Percentiles rank a stretch among this genome's conserved stretches.
Conservation (phyloP, 2,888 invertebrate genomes). For the Melieria picta region DNA sequence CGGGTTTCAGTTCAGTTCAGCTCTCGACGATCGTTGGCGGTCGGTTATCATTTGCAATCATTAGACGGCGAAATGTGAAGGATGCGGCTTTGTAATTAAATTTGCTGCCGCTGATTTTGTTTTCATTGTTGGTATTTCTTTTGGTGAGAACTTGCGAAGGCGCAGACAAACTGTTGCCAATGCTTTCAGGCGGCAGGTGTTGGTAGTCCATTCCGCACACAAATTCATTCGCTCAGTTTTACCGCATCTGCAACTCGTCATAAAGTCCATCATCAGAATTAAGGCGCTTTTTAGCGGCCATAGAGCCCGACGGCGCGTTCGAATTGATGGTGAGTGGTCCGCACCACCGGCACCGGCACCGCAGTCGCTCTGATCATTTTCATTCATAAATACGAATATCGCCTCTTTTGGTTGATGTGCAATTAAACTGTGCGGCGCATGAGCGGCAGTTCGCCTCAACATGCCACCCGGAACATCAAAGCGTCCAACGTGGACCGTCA, state of each 20-base stretch:
- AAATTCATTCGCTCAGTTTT: constrained; percentile 5
- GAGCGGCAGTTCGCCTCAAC: too few species aligned
- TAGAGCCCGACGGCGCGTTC: not conserved
- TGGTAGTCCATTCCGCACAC: not conserved
- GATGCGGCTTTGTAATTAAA: constrained; percentile 28
- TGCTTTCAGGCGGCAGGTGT: constrained; percentile 3
- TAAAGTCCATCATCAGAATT: constrained; percentile 26
- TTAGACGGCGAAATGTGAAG: constrained; percentile 28
- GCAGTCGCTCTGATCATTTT: too few species aligned
- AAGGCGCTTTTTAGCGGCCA: not conserved
- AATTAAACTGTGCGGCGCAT: too few species aligned
- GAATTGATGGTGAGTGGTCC: not conserved
- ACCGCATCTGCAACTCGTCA: constrained; percentile 24
- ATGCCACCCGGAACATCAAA: too few species aligned
- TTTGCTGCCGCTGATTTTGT: constrained; percentile 13
- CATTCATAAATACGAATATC: too few species aligned
- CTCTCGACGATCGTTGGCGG: not conserved
- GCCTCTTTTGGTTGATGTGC: too few species aligned
- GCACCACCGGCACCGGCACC: not conserved
- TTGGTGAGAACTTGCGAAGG: constrained; percentile 20
- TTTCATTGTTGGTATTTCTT: too few species aligned
- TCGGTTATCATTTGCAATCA: constrained; percentile 23
- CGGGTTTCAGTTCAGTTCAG: not conserved
- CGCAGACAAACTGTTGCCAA: constrained; percentile 23
- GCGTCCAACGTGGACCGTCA: too few species aligned